Base-by-base conservation (phyloP, 2,797 vertebrate species). In the Coracias cyanogaster region DNA sequence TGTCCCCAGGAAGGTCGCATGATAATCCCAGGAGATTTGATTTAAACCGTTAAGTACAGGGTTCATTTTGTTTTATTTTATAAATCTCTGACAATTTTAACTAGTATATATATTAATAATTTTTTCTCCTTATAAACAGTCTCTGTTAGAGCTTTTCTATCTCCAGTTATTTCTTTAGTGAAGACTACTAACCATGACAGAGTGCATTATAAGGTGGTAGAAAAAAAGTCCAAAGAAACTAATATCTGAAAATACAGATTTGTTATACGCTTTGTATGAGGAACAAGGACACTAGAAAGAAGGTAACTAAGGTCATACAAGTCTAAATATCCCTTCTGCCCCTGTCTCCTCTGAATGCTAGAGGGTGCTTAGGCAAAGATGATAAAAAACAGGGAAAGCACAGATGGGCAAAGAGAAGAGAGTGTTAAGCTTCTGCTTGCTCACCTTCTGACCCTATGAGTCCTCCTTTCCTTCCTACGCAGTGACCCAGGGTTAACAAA, bases 21-120 rank as follows among this genome's bases (percentile, higher is more conserved):
- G 61, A 29, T 82, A 95, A 94, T 91, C 92, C 46, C 54, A 20
- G 57, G 43, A 70, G 91, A 91, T 94, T 83, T 93, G 29, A 14
- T 70, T 92, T 91, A 92, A 88, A 81, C 2, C 19, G 65, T n/a
- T 28, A 78, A 78, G 26, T 16, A 46, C 29, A 80, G 11, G 10
- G 15, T 69, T 87, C 4, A 45, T 78, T 92, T 70, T 35, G 8
- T 12, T 84, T 84, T 64, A 33, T 41, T 89, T 65, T 46, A 37
- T 46, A 86, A 72, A 79, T 33, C 26, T 52, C 39, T 31, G 16
- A 37, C 14, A 48, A 6, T 41, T 93, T 88, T n/a, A 90, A 60
- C 45, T 52, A 26, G 48, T 62, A 15, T 54, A 31, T 35, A 6
- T 24, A 45, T 49, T 55, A 88, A 67, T 61, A 81, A 71, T 37